Percentiles rank a stretch among this genome's conserved stretches.
These are phyloP conservation scores for Eilema depressum DNA, from an alignment of 2,888 invertebrate species.

Conservation along the genomic window DNA sequence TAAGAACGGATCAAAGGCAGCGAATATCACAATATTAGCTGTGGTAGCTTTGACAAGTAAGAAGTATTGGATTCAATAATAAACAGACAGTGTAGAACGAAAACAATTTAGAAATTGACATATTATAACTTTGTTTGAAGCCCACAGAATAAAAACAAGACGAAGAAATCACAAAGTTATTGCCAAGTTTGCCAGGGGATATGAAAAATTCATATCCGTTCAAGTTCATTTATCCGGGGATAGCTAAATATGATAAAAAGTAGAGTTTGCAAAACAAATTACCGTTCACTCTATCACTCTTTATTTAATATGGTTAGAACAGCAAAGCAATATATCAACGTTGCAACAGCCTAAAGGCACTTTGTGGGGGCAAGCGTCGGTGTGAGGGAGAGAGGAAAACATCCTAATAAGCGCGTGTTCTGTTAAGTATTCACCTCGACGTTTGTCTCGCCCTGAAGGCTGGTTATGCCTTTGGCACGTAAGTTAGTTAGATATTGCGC, in stretches of 20 bases:
- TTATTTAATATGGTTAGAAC: constrained; percentile 40
- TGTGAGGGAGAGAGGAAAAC: constrained; percentile 5
- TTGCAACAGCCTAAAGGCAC: constrained; percentile 35
- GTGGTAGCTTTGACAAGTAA: not conserved
- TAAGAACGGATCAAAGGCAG: not conserved
- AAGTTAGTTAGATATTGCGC: constrained; percentile 3
- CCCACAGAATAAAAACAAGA: not conserved
- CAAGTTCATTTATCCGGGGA: constrained; percentile 31
- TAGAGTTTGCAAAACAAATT: constrained; percentile 40
- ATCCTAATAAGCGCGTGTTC: constrained; percentile 27
- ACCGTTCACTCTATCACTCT: constrained; percentile 48
- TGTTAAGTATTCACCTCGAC: constrained; percentile 26
- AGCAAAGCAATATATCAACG: constrained; percentile 41
- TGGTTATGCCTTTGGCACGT: not conserved
- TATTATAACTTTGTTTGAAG: not conserved
- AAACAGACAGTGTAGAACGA: constrained; percentile 2
- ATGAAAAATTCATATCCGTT: constrained; percentile 43
- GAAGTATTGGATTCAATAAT: constrained; percentile 4
- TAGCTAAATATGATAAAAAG: constrained; percentile 43
- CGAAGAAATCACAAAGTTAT: constrained; percentile 8
- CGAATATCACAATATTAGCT: not conserved
- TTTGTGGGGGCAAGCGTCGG: constrained; percentile 21
- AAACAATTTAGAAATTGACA: not conserved
- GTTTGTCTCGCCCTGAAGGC: not conserved
- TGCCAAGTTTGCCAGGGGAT: not conserved